These are phyloP conservation scores for Camponotus pennsylvanicus DNA, from an alignment of 1,140 invertebrate species.

Conservation along the genomic window DNA sequence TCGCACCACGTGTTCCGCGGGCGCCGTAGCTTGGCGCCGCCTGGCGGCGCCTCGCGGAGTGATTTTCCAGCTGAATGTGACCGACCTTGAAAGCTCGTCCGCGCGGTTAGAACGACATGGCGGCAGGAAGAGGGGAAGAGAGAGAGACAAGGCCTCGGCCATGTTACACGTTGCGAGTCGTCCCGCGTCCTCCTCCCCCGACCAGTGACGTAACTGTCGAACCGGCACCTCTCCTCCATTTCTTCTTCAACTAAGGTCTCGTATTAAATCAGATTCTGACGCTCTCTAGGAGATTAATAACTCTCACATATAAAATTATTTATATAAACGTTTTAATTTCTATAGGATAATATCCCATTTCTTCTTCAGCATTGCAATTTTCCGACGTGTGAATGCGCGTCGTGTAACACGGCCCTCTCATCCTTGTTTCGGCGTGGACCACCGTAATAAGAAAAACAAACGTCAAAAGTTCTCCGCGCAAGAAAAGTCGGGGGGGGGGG, in stretches of 20 bases:
- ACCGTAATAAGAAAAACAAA: constrained; percentile 66
- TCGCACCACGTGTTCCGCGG: constrained; percentile 67
- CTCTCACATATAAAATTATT: neutral
- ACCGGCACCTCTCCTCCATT: neutral
- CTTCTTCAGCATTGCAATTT: neutral
- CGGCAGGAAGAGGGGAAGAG: neutral
- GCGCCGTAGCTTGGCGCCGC: constrained; percentile 71
- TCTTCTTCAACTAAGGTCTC: neutral
- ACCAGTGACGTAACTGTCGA: constrained; percentile 32
- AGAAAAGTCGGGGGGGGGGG: constrained; percentile 46
- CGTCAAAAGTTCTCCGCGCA: constrained; percentile 56
- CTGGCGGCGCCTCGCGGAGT: constrained; percentile 54
- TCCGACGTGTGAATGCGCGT: constrained; percentile 14
- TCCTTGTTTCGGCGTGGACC: neutral
- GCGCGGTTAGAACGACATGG: constrained; percentile 53
- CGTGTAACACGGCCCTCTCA: constrained; percentile 58
- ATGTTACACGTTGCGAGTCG: constrained; percentile 73
- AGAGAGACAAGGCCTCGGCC: constrained; percentile 79
- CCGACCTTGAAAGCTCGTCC: constrained; percentile 82
- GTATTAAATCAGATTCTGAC: neutral
- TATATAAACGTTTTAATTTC: neutral
- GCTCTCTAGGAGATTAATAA: neutral
- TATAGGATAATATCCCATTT: neutral
- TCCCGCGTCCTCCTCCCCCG: neutral
- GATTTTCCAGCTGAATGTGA: constrained; percentile 73